Evolutionary conservation across 1,140 invertebrate genomes (phyloP).

Genomic region (Zaprionus vittiger): DNA sequence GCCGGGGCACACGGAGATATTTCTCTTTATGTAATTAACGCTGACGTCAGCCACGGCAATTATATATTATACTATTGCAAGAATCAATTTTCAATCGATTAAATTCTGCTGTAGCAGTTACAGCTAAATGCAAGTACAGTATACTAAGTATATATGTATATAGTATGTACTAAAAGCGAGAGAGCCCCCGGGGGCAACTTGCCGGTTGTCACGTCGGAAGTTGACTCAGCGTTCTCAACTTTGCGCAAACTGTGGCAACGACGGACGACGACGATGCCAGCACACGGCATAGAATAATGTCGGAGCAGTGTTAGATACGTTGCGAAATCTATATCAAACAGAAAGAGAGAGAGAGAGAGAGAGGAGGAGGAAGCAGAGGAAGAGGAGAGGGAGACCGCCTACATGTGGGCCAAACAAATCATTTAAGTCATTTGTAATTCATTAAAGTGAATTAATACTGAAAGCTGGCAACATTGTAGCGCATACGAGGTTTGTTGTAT

Average conservation of each 20-base stretch:
- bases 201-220: slow-evolving; percentile 65
- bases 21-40: slow-evolving; percentile 68
- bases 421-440: slow-evolving; percentile 80
- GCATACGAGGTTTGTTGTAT: slow-evolving; percentile 24
- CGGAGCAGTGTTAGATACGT: slow-evolving; percentile 10
- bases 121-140: slow-evolving; percentile 16
- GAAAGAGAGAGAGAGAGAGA: background rate
- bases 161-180: slow-evolving; percentile 12
- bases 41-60: slow-evolving; percentile 71
- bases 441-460: slow-evolving; percentile 67
- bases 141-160: slow-evolving; percentile 15
- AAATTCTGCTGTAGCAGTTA: slow-evolving; percentile 38
- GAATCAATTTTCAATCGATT: slow-evolving; percentile 81
- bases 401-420: slow-evolving; percentile 56
- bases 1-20: slow-evolving; percentile 53
- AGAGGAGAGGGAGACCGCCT: background rate
- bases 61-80: slow-evolving; percentile 59
- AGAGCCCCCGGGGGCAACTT: slow-evolving; percentile 32
- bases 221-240: slow-evolving; percentile 43
- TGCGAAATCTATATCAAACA: background rate
- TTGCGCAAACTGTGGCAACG: background rate
- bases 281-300: background rate
- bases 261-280: background rate
- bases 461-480: slow-evolving; percentile 35
- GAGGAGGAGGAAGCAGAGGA: background rate